A percentile compares a stretch with the other conserved stretches of the same genome.
Conservation (phyloP, 2,888 invertebrate species). For the Timema cristinae region DNA sequence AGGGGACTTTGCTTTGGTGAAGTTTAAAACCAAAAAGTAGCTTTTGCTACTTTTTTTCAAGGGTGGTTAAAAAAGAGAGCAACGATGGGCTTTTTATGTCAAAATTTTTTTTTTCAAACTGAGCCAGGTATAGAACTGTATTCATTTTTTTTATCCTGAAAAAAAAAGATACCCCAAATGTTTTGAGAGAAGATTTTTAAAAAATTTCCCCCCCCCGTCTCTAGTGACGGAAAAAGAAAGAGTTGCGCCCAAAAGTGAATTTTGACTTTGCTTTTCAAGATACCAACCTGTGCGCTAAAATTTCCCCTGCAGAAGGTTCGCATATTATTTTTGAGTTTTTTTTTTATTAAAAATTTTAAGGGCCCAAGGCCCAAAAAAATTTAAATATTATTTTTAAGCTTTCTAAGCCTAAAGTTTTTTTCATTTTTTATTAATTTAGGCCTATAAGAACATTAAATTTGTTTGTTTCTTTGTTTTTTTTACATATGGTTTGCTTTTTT, state of each 20-base stretch:
- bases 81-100: neutral
- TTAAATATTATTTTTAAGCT: neutral
- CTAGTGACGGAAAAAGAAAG: neutral
- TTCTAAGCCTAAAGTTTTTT: neutral
- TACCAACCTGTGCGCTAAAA: neutral
- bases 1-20: neutral
- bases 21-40: conserved; percentile 2
- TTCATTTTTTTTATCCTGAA: neutral
- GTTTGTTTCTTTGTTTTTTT: too few relatives aligned
- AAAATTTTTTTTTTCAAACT: neutral
- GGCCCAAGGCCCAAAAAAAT: neutral
- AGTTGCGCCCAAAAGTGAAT: neutral
- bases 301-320: neutral
- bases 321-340: neutral
- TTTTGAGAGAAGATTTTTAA: neutral
- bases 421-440: conserved; percentile 3
- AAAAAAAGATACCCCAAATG: neutral
- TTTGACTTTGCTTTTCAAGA: neutral
- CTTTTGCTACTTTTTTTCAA: neutral
- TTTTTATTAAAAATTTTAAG: neutral
- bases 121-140: neutral
- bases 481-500: too few relatives aligned
- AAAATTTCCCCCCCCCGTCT: neutral
- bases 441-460: too few relatives aligned
- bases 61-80: neutral